Base-by-base conservation (phyloP, 1,140 invertebrate species). In the Vanessa tameamea region DNA sequence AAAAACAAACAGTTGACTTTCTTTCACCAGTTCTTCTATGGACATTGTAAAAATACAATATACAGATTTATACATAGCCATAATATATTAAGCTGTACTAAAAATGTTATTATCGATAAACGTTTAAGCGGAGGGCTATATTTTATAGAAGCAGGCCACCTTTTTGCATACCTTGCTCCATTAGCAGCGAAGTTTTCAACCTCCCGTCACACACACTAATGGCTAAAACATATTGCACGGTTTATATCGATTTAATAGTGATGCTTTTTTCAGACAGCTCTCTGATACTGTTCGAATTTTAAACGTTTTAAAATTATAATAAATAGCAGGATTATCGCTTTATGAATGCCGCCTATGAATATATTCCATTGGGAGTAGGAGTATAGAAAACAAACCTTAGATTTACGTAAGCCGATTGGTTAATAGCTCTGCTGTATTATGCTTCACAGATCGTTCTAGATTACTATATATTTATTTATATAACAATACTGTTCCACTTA, bases 161-260 rank as follows among this genome's bases (percentile, higher is more conserved):
- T 73, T 73, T 73, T 73, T 73, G 72, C 72, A 48, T 73, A 63
- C 72, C 65, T 70, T 63, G 8, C 71, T 67, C 71, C 72, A 73
- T 73, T 73, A 73, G 72, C 65, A 26, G 50, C 13, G 67, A 69
- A 70, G 68, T 70, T 70, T 23, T 73, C 57, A 63, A 61, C 72
- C 72, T 63, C 47, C 53, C 59, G 65, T 73, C 72, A 73, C 57
- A 68, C 31, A 57, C 72, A 68, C 72, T 73, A 73, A 73, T 73
- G 72, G 72, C 47, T 68, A 50, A 68, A 73, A 68, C 72, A 73
- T 73, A 73, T 72, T 73, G 64, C 68, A 47, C n/a, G 68, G 47
- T 63, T 63, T 16, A 73, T 68, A 68, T 73, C 47, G 64, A 68
- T 73, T 73, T 73, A 68, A 68, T 69, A 57, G 53, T 69, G 37